Percentiles rank a stretch among this genome's conserved stretches.
Conservation (phyloP, 2,113 vertebrate genomes). For the Platycercus adscitus region DNA sequence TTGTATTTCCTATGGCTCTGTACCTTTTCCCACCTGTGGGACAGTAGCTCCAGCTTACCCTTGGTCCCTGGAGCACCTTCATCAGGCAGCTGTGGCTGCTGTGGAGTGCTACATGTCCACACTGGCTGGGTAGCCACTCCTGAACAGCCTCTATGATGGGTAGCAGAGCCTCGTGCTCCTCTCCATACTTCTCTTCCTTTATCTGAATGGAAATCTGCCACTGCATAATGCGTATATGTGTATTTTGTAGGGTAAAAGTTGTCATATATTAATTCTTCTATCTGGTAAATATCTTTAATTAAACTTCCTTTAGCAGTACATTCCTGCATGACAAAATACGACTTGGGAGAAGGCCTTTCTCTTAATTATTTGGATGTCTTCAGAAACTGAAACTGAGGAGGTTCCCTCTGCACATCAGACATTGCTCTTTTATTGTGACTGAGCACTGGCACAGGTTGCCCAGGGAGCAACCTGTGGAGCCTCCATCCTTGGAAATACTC, state of each 20-base stretch:
- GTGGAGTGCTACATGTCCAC: fast-evolving
- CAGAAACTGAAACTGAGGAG: not conserved
- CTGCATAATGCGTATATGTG: not conserved
- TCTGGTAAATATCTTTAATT: not conserved
- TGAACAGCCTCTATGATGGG: fast-evolving
- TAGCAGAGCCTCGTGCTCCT: not conserved
- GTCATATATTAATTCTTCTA: not conserved
- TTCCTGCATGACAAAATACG: not conserved
- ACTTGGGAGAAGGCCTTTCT: not conserved
- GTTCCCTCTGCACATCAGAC: not conserved
- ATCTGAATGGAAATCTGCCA: not conserved
- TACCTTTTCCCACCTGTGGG: not conserved
- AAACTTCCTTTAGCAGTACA: not conserved
- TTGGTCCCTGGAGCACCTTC: not conserved
- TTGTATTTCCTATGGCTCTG: not conserved
- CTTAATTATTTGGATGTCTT: not conserved
- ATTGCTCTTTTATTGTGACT: not conserved
- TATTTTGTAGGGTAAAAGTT: not conserved
- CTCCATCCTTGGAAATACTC: not conserved
- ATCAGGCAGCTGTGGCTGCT: not conserved
- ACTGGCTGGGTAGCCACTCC: not conserved
- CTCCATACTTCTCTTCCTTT: not conserved
- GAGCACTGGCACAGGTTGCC: not conserved
- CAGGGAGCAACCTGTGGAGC: not conserved
- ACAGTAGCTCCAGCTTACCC: not conserved